Evolutionary conservation across 1,140 invertebrate species (phyloP).

Genomic region (Bombus pascuorum): DNA sequence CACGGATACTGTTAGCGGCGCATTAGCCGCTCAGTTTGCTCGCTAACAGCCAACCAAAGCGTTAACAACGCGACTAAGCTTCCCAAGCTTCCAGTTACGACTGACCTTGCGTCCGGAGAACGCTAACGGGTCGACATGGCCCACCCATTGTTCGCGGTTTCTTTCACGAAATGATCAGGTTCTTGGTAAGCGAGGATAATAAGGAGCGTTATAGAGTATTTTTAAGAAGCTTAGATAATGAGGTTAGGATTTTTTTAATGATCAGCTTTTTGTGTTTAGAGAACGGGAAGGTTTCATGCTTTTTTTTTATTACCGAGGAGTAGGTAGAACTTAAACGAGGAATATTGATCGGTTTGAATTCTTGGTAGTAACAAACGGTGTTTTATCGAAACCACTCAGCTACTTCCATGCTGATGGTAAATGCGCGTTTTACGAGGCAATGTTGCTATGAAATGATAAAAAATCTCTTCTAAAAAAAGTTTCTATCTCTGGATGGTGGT

Average conservation of each 20-base stretch:
- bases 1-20: constrained; percentile 33
- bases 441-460: background rate
- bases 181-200: background rate
- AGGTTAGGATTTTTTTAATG: background rate
- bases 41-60: background rate
- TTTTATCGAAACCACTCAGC: background rate
- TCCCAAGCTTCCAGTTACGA: constrained; percentile 11
- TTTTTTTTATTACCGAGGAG: background rate
- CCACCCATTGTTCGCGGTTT: constrained; percentile 17
- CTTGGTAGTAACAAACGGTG: background rate
- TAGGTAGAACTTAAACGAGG: background rate
- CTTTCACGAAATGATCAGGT: background rate
- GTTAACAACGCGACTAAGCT: constrained; percentile 14
- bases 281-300: background rate
- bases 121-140: constrained; percentile 37
- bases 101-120: constrained; percentile 19
- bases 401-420: constrained; percentile 3
- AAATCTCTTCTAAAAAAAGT: background rate
- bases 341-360: background rate
- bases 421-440: background rate
- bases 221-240: no score
- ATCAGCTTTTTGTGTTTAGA: background rate
- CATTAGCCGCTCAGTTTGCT: constrained; percentile 17
- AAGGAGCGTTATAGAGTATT: background rate
- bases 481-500: background rate